A percentile compares a stretch with the other conserved stretches of the same genome.
Evolutionary conservation across 2,888 invertebrate species (phyloP).

Genomic region (Aproaerema taeniolella): DNA sequence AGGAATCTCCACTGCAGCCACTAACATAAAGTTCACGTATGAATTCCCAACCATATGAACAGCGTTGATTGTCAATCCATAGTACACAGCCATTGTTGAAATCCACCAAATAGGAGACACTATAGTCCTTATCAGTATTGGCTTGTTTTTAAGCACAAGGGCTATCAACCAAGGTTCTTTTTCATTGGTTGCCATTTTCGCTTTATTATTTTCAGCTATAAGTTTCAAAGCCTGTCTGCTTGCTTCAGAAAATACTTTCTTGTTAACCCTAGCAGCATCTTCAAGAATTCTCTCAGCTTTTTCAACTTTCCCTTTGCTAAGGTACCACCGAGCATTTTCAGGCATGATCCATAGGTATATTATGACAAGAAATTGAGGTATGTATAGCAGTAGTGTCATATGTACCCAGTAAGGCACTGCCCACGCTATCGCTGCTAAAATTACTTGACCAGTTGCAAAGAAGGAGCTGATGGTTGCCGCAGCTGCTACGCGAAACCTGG

Average conservation of each 20-base stretch:
- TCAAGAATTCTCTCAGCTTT: slow-evolving; percentile 80
- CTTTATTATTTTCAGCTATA: slow-evolving; percentile 22
- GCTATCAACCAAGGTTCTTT: slow-evolving; percentile 25
- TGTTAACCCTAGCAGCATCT: slow-evolving; percentile 79
- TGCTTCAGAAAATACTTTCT: slow-evolving; percentile 44
- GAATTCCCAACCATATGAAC: slow-evolving; percentile 84
- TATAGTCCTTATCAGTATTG: slow-evolving; percentile 60
- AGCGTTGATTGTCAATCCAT: slow-evolving; percentile 86
- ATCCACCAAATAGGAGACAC: slow-evolving; percentile 86
- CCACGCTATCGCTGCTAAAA: slow-evolving; percentile 82
- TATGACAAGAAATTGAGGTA: slow-evolving; percentile 79
- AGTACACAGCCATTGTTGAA: slow-evolving; percentile 86
- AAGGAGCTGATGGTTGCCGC: slow-evolving; percentile 82
- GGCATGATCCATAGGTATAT: slow-evolving; percentile 60
- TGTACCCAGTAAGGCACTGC: slow-evolving; percentile 81
- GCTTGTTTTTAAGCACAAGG: slow-evolving; percentile 53
- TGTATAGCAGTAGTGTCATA: slow-evolving; percentile 79
- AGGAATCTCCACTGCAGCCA: slow-evolving; percentile 82
- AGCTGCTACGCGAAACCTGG: slow-evolving; percentile 81
- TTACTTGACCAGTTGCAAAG: slow-evolving; percentile 83
- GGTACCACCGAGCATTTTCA: slow-evolving; percentile 85
- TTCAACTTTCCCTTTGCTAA: slow-evolving; percentile 81
- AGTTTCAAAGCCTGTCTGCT: slow-evolving; percentile 37
- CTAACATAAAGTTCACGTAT: slow-evolving; percentile 84
- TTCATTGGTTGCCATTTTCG: slow-evolving; percentile 28